Conservation (phyloP, 2,797 vertebrate species). For the Rhadinocentrus ornatus region DNA sequence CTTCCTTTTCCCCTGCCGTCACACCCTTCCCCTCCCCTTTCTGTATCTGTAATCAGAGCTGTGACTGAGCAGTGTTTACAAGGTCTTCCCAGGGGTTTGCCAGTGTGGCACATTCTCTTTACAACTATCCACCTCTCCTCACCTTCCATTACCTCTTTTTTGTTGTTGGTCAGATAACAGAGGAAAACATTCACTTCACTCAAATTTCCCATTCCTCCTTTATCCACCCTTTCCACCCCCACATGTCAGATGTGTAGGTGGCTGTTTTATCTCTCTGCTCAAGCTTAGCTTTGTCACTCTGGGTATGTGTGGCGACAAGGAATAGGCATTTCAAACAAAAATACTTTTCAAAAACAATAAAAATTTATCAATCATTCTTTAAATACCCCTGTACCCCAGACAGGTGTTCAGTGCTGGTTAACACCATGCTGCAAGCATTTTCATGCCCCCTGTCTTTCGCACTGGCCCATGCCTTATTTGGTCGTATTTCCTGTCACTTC, state of each 20-base stretch:
- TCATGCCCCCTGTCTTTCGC: too few relatives aligned
- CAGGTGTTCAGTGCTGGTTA: too few relatives aligned
- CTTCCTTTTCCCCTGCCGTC: constrained; percentile 33
- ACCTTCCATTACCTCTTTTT: constrained; percentile 32
- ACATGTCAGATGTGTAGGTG: constrained; percentile 16
- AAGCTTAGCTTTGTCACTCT: constrained; percentile 30
- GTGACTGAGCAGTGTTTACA: constrained; percentile 70
- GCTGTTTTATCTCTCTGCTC: constrained; percentile 55
- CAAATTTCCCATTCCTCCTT: not conserved
- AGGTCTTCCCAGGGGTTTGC: constrained; percentile 65
- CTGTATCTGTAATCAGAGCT: constrained; percentile 70
- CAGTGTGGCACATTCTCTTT: constrained; percentile 66
- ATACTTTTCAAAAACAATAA: too few relatives aligned
- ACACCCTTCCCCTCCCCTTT: constrained; percentile 23
- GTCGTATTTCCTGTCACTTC: too few relatives aligned
- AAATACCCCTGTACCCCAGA: too few relatives aligned
- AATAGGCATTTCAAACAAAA: too few relatives aligned
- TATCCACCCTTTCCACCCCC: constrained; percentile 11
- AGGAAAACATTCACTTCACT: constrained; percentile 20
- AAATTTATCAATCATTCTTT: too few relatives aligned
- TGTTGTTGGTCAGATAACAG: constrained; percentile 57
- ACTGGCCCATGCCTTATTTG: too few relatives aligned
- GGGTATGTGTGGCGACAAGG: constrained; percentile 8
- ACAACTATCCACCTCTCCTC: constrained; percentile 55
- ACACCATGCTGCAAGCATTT: too few relatives aligned